Evolutionary conservation across 2,113 vertebrate species (phyloP).

Genomic region (mouse (Mus musculus)): GRCm39 chr13:88851501-88852000

Average conservation of each 20-base stretch:
- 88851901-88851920: not conserved
- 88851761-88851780: not conserved
- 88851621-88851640: not conserved
- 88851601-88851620: not conserved
- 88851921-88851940: not conserved
- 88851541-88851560: not conserved
- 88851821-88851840: not conserved
- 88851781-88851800: not conserved
- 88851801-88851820: not conserved
- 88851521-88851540: not conserved
- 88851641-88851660: not conserved
- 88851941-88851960: not conserved
- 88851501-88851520: not conserved
- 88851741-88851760: not conserved
- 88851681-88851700: not conserved
- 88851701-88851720: not conserved
- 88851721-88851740: not conserved
- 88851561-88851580: not conserved
- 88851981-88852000: not conserved
- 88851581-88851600: not conserved
- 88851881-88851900: not conserved
- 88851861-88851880: not conserved
- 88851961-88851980: not conserved
- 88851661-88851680: not conserved
- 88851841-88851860: not conserved